These are phyloP conservation scores for Fopius arisanus DNA, from an alignment of 1,140 invertebrate species.

Conservation along the genomic window DNA sequence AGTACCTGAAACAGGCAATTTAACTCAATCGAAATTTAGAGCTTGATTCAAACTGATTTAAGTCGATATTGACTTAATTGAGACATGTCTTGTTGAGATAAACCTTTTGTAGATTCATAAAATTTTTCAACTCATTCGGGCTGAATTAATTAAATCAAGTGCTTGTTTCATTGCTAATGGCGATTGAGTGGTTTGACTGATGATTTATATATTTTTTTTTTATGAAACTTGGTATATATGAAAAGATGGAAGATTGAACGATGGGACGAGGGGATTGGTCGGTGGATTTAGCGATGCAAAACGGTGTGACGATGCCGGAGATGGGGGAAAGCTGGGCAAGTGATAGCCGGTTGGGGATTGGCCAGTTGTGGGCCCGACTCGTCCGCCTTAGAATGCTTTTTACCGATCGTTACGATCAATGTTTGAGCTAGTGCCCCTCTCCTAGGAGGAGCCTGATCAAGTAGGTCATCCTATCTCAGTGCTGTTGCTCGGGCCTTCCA, in stretches of 20 bases:
- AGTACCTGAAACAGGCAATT: no score
- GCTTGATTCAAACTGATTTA: no score
- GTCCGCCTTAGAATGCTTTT: constrained; percentile 45
- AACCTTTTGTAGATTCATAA: no score
- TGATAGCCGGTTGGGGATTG: constrained; percentile 25
- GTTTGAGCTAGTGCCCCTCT: constrained; percentile 57
- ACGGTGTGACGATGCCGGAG: not conserved
- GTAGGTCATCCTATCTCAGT: constrained; percentile 54
- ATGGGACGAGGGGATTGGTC: not conserved
- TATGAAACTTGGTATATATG: no score
- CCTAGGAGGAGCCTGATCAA: constrained; percentile 63
- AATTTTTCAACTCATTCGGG: no score
- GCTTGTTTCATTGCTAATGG: no score
- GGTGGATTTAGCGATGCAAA: constrained; percentile 6
- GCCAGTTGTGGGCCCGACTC: constrained; percentile 38
- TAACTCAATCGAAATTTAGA: no score
- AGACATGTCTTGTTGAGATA: no score
- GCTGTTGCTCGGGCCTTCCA: not conserved
- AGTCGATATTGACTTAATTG: no score
- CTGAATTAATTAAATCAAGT: no score
- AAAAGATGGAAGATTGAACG: not conserved
- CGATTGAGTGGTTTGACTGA: no score
- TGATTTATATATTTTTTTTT: no score
- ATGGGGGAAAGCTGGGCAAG: constrained; percentile 2
- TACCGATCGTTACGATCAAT: constrained; percentile 61